Base-by-base conservation (phyloP, 2,113 vertebrate genomes). In the Pavo muticus region DNA sequence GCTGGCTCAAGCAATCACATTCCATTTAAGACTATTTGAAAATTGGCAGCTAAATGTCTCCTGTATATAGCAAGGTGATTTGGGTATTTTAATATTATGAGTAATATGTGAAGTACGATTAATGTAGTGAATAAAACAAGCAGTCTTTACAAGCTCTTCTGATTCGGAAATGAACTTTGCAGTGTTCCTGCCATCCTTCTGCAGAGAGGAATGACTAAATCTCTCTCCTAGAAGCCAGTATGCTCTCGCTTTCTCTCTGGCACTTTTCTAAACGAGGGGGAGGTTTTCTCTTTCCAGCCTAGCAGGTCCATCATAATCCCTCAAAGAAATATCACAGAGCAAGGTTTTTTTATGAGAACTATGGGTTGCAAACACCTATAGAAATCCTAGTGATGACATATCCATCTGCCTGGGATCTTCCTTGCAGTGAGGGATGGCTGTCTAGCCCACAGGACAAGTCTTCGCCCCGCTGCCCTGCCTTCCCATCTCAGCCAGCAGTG, bases 101-200 rank as follows among this genome's bases (percentile, higher is more conserved):
- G 91, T 90, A 90, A 94, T 74, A 91, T 40, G 68, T 42, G 64
- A 77, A 90, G 42, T 68, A 77, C 56, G 47, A 91, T 91, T 87
- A 90, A 90, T 27, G 82, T 74, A 95, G 78, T 80, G 95, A 87
- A 57, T 90, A 80, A 93, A 94, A 95, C 87, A 94, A 95, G 91
- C 82, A 87, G 74, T 56, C 78, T 91, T 94, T 86, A 90, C 82
- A 91, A 0, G 2, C 82, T 90, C 47, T 72, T 91, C 84, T 95
- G 90, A 65, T 85, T 95, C 20, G 60, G 91, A 90, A 96, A 94
- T 90, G 60, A 95, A 91, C 71, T 94, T 67, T 91, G 87, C 54
- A 70, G 54, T 84, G 73, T 59, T 92, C 80, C 70, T 78, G 78
- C 72, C 71, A 94, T 52, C 67, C 39, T 83, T 84, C 75, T 76